These are phyloP conservation scores for Cylas formicarius DNA, from an alignment of 1,140 invertebrate species.

Conservation along the genomic window DNA sequence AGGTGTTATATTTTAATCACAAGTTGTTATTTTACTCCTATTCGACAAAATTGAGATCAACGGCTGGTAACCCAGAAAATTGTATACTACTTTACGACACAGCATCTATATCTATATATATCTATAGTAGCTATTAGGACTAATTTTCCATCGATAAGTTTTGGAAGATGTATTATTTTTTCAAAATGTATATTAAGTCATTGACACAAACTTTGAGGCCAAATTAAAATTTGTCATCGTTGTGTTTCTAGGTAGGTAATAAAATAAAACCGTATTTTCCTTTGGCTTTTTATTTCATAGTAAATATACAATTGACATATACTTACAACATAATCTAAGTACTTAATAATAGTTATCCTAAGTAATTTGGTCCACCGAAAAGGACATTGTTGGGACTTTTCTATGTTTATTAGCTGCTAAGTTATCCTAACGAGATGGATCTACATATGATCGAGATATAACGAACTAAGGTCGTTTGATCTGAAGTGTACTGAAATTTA, in stretches of 20 bases:
- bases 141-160: no score
- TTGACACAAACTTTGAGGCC: conserved; percentile 1
- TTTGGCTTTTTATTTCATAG: background rate
- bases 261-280: background rate
- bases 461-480: background rate
- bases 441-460: background rate
- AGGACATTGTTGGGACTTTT: conserved; percentile 7
- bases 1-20: no score
- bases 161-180: no score
- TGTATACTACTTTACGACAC: no score
- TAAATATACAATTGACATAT: conserved; percentile 19
- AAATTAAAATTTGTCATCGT: conserved; percentile 2
- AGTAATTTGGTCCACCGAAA: conserved; percentile 21
- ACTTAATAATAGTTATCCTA: conserved; percentile 2
- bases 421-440: background rate
- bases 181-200: conserved; percentile 10
- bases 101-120: no score
- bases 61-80: no score
- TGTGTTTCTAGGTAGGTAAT: background rate
- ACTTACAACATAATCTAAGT: conserved; percentile 3
- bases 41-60: no score
- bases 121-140: no score
- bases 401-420: background rate
- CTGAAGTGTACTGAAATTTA: no score
- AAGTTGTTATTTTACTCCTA: no score